These are phyloP conservation scores for Upupa epops DNA, from an alignment of 2,113 vertebrate species.

Conservation along the genomic window DNA sequence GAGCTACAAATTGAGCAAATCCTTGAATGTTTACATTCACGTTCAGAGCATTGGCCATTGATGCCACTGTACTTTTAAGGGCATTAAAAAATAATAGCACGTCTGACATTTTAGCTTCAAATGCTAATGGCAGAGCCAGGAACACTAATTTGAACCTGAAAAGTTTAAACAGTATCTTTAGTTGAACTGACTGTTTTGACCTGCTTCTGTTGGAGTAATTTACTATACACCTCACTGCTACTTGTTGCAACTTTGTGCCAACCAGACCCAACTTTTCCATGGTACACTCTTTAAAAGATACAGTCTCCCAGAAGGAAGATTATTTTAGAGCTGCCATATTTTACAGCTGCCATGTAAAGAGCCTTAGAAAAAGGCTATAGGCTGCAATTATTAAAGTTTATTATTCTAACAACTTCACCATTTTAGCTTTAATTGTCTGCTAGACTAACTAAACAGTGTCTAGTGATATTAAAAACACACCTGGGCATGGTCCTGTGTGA, in stretches of 20 bases:
- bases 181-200: background rate
- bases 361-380: background rate
- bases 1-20: background rate
- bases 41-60: background rate
- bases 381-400: background rate
- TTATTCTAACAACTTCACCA: background rate
- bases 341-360: conserved; percentile 13
- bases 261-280: background rate
- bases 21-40: background rate
- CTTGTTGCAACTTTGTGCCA: background rate
- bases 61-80: background rate
- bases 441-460: background rate
- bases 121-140: background rate
- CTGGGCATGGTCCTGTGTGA: no score
- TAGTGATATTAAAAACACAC: no score
- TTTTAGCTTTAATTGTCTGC: background rate
- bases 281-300: background rate
- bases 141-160: background rate
- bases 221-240: background rate
- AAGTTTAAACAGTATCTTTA: background rate
- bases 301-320: background rate
- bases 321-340: background rate
- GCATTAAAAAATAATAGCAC: background rate
- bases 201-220: background rate
- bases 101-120: background rate